Evolutionary conservation across 2,797 vertebrate genomes (phyloP), one percentile per base, ranked within the genome.

Genomic region (Mareca penelope): DNA sequence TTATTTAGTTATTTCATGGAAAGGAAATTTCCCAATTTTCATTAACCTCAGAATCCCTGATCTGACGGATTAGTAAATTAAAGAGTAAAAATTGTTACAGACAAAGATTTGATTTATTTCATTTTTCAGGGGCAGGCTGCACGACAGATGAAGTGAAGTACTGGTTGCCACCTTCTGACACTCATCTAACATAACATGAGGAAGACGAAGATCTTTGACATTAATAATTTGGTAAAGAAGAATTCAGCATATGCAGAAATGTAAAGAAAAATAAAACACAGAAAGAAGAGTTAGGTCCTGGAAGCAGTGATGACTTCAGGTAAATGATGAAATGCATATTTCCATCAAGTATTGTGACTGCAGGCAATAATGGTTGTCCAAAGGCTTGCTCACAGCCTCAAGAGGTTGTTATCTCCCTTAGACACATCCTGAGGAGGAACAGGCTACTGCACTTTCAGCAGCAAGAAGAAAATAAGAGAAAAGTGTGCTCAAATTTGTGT

Each of bases 351-450:
- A 70, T 28, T 22, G 23, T 44, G 53, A 9, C 60, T 89, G 42
- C 39, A 89, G 94, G 75, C 60, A 80, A 37, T 48, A 73, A 85
- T 44, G 73, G 24, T 21, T 94, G 59, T 56, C 78, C 60, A 56
- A 44, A 0, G 0, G 24, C 55, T 69, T 73, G 8, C 31, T 88
- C 4, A 2, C 3, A 56, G 59, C 23, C 42, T 85, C 56, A 24
- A 29, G 70, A 67, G 16, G 12, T 42, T 77, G 24, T 67, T 67
- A 24, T 52, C 2, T 10, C 10, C 18, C 9, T 16, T 15, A 19
- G 35, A 80, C 11, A 23, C 56, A 64, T 37, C 82, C 78, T 37
- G 44, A 82, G 28, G 35, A 87, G 53, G 15, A 95, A 40, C 0
- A 5, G 35, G 59, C 46, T 72, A 17, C 10, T 39, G 15, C 13